Evolutionary conservation across 2,797 vertebrate species (phyloP).

Genomic region (Orestias chungarensis): DNA sequence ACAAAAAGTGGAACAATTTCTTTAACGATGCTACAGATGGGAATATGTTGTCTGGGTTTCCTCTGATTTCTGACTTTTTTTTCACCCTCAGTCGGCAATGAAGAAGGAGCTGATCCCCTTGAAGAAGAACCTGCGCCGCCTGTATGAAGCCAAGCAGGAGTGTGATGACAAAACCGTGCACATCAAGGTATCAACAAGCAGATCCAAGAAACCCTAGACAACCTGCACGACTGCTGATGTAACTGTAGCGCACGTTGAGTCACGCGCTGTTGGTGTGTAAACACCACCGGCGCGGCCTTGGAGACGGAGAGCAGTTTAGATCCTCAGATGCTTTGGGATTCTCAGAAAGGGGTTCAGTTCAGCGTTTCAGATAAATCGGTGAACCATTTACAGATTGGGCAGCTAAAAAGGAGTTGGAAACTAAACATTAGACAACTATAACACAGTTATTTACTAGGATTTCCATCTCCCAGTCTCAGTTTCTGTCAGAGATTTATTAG

Average conservation of each 20-base stretch:
- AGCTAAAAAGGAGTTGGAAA: background rate
- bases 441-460: background rate
- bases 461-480: background rate
- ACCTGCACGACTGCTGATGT: constrained; percentile 14
- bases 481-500: background rate
- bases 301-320: background rate
- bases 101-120: constrained; percentile 74
- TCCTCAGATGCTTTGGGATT: background rate
- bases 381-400: background rate
- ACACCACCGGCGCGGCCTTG: constrained; percentile 27
- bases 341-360: background rate
- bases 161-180: constrained; percentile 82
- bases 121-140: constrained; percentile 77
- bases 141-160: constrained; percentile 84
- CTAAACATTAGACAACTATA: background rate
- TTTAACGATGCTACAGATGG: background rate
- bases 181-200: constrained; percentile 82
- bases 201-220: constrained; percentile 14
- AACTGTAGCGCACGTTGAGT: constrained; percentile 11
- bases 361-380: background rate
- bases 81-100: constrained; percentile 69
- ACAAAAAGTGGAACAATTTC: background rate
- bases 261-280: constrained; percentile 44
- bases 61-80: background rate
- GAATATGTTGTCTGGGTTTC: background rate